Evolutionary conservation across 2,888 invertebrate species (phyloP), one percentile per base, ranked within the genome.

Genomic region (Noctua fimbriata): DNA sequence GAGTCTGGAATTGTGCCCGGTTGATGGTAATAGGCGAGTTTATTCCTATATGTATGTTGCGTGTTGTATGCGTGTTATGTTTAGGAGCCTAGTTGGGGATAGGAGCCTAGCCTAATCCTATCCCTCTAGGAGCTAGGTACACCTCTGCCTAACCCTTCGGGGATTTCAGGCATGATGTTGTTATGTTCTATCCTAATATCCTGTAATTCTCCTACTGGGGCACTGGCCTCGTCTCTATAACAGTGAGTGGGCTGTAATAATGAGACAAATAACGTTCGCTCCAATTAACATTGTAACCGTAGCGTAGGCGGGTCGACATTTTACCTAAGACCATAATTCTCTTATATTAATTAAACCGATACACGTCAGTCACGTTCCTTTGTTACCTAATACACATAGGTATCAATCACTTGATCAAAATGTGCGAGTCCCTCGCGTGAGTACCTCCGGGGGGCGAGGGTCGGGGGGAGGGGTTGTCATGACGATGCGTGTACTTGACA

Each of bases 341-440:
- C 60, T 55, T 24, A 55, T 36, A 67, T 80, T 84, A 84, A 76
- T 69, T 55, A 69, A 58, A 49, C 72, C 44, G 10, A 63, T 49
- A 63, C 24, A 44, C 16, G 67, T 47, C 16, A 36, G 28, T 76
- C 67, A 79, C 60, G 18, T 63, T 74, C 58, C 69, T 79, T 83
- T 84, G 84, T 83, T 71, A 83, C 58, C 28, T 83, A 86, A 86
- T 83, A 66, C 73, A 77, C 69, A 65, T 58, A 78, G 24, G 65
- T 87, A 87, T 84, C 80, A 84, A 87, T 84, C 84, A 84, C 87
- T 84, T 32, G 69, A 79, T 84, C 84, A 87, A 87, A 83, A 83
- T 83, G 55, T 71, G 58, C 28, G 86, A 58, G 84, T 78, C 52
- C 28, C 66, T 36, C 28, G 36, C 63, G 41, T 69, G 75, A 83